These are phyloP conservation scores for Labeo rohita DNA, from an alignment of 2,113 vertebrate species.

Conservation along the genomic window DNA sequence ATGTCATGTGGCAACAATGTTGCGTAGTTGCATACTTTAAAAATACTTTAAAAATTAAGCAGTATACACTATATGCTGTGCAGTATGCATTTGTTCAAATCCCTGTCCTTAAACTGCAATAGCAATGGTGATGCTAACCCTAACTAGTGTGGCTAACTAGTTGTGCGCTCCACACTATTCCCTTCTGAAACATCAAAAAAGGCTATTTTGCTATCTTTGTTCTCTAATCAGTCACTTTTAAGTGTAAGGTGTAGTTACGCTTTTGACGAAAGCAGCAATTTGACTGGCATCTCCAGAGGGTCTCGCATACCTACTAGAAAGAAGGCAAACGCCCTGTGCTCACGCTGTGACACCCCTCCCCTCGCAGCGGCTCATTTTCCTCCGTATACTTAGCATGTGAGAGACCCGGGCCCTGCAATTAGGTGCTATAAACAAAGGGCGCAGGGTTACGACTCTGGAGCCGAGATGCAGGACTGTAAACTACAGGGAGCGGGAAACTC, in stretches of 20 bases:
- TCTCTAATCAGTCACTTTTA: conserved; percentile 40
- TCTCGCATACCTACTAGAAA: conserved; percentile 21
- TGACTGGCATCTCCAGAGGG: conserved; percentile 39
- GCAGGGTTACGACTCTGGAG: conserved; percentile 60
- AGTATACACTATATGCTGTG: too few species aligned
- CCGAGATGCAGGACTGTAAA: conserved; percentile 66
- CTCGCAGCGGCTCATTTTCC: conserved; percentile 57
- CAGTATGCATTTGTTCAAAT: too few species aligned
- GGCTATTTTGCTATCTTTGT: conserved; percentile 19
- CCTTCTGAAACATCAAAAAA: not conserved
- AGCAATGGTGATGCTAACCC: not conserved
- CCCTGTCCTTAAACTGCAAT: not conserved
- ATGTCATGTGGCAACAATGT: not conserved
- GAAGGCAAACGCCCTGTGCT: conserved; percentile 6
- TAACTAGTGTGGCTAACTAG: not conserved
- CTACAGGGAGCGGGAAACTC: conserved; percentile 61
- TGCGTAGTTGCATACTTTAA: too few species aligned
- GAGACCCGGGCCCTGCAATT: conserved; percentile 70
- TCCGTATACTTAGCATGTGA: conserved; percentile 50
- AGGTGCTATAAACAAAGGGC: conserved; percentile 68
- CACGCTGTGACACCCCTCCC: not conserved
- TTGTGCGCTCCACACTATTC: not conserved
- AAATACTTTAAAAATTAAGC: too few species aligned
- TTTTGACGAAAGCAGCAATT: conserved; percentile 53
- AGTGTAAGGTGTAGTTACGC: conserved; percentile 48